Conservation (phyloP, 1,140 invertebrate genomes). For the Halictus rubicundus region DNA sequence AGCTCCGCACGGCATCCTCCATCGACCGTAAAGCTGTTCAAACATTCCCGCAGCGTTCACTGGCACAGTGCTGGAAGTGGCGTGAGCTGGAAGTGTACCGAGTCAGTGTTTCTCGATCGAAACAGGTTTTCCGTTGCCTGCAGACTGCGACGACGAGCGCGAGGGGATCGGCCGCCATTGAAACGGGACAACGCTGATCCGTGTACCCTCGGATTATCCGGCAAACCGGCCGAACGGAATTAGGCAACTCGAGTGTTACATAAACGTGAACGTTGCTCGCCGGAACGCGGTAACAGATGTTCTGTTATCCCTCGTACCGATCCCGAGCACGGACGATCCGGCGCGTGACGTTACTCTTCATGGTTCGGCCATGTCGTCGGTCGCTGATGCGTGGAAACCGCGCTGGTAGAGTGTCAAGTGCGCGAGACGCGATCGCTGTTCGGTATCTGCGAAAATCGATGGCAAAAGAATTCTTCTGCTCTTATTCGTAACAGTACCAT, state of each 20-base stretch:
- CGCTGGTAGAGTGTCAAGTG: slow-evolving; percentile 55
- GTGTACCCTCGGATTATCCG: slow-evolving; percentile 1
- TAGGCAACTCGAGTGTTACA: slow-evolving; percentile 7
- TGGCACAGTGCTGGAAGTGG: no score
- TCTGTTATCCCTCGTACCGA: slow-evolving; percentile 26
- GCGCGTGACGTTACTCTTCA: slow-evolving; percentile 56
- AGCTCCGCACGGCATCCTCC: no score
- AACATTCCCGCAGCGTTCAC: no score
- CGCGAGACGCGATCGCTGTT: slow-evolving; percentile 16
- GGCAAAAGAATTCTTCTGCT: no score
- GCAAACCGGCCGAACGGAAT: background rate
- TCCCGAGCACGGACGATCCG: slow-evolving; percentile 31
- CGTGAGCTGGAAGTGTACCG: no score
- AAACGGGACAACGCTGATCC: no score
- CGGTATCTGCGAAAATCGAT: no score
- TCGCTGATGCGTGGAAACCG: slow-evolving; percentile 50
- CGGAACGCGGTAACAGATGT: slow-evolving; percentile 38
- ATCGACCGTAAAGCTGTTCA: no score
- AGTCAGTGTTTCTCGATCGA: no score
- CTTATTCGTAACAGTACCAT: no score
- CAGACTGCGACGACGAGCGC: no score
- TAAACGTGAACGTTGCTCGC: background rate
- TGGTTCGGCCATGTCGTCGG: slow-evolving; percentile 32
- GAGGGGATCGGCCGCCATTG: background rate
- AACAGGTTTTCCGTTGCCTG: no score